Conservation (phyloP, 1,140 invertebrate species). For the Psix sp. region DNA sequence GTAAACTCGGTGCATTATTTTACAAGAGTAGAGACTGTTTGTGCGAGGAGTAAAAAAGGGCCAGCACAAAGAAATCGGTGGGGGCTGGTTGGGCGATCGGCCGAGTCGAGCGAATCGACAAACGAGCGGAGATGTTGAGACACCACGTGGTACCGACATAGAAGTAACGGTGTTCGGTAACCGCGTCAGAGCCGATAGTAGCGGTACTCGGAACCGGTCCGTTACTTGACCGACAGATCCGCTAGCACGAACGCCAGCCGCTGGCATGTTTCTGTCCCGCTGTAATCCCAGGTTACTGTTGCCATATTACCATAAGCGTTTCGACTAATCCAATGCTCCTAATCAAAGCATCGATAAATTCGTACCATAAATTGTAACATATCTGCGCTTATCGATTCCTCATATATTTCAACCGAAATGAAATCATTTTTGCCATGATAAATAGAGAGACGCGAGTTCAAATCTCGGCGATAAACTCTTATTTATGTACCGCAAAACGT, state of each 20-base stretch:
- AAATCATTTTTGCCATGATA: too few relatives aligned
- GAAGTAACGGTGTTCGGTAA: conserved; percentile 74
- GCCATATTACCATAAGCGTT: conserved; percentile 49
- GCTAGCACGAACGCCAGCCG: conserved; percentile 69
- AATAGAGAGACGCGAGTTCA: too few relatives aligned
- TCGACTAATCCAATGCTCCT: conserved; percentile 26
- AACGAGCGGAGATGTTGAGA: conserved; percentile 63
- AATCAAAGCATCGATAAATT: conserved; percentile 16
- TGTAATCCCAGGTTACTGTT: conserved; percentile 50
- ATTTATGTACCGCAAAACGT: too few relatives aligned
- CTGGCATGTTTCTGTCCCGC: conserved; percentile 56
- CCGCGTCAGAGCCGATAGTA: conserved; percentile 74
- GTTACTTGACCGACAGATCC: conserved; percentile 78
- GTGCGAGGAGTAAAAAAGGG: conserved; percentile 31
- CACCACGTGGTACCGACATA: conserved; percentile 68
- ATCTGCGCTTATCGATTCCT: too few relatives aligned
- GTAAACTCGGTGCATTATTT: conserved; percentile 56
- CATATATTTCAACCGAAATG: too few relatives aligned
- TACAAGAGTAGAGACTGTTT: conserved; percentile 40
- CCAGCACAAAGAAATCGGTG: conserved; percentile 33
- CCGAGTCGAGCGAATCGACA: conserved; percentile 55
- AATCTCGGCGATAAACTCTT: too few relatives aligned
- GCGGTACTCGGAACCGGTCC: conserved; percentile 73
- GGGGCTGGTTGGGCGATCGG: conserved; percentile 46
- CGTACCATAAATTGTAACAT: too few relatives aligned